phyloP scores from a whole-genome alignment of 2,113 vertebrate species.

The Sturnira hondurensis region DNA sequence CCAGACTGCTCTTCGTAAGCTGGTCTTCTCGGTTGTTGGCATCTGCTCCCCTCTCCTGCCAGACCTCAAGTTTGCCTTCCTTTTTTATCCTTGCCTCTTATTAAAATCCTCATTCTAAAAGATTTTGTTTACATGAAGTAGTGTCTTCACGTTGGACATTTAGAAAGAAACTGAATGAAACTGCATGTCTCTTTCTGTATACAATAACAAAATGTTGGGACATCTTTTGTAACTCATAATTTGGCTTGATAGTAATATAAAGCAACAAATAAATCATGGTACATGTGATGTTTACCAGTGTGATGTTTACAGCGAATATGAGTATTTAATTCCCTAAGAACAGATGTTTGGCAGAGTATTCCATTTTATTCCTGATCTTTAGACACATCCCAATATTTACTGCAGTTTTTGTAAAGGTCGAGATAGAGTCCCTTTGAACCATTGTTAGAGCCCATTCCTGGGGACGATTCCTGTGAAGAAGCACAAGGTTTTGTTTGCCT shows the following conservation, averaged over 20 bases:
- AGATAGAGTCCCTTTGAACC: slow-evolving; percentile 67
- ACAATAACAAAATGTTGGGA: not conserved
- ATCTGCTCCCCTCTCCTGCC: not conserved
- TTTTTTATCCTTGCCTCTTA: slow-evolving; percentile 21
- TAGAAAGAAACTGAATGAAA: slow-evolving; percentile 1
- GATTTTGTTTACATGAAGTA: slow-evolving; percentile 4
- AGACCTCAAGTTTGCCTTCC: not conserved
- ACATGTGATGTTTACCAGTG: not conserved
- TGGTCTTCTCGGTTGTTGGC: slow-evolving; percentile 13
- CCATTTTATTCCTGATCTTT: slow-evolving; percentile 47
- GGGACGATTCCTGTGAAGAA: slow-evolving; percentile 70
- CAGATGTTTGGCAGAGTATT: slow-evolving; percentile 49
- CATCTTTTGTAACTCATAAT: not conserved
- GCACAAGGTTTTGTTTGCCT: slow-evolving; percentile 73
- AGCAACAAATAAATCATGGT: not conserved
- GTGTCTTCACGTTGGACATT: slow-evolving; percentile 20
- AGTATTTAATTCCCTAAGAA: slow-evolving; percentile 41
- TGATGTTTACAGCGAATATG: not conserved
- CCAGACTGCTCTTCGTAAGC: not conserved
- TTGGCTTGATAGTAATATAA: slow-evolving; percentile 8
- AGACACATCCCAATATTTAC: slow-evolving; percentile 50
- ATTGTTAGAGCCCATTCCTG: slow-evolving; percentile 55
- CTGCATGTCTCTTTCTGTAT: not conserved
- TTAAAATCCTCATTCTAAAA: slow-evolving; percentile 41
- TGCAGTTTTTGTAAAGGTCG: slow-evolving; percentile 68